phyloP scores from a whole-genome alignment of 1,140 invertebrate species.

The Zaprionus davidi region DNA sequence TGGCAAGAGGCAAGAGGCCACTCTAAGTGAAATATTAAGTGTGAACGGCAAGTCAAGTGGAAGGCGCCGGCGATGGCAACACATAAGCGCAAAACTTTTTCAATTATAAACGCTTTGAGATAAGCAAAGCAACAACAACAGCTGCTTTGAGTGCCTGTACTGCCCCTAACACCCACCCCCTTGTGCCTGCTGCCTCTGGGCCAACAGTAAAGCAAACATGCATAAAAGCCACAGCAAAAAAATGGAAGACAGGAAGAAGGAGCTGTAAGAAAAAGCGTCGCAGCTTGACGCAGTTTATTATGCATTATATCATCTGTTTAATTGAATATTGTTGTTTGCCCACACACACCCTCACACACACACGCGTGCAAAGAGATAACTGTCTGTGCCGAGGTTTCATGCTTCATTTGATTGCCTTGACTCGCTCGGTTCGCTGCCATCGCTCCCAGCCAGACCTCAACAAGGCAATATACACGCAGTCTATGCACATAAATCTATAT shows the following conservation, averaged over 20 bases:
- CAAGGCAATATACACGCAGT: background rate
- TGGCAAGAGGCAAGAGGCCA: constrained; percentile 1
- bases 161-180: background rate
- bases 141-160: constrained; percentile 13
- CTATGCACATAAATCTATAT: background rate
- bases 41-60: constrained; percentile 64
- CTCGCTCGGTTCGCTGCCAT: background rate
- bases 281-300: constrained; percentile 47
- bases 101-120: constrained; percentile 67
- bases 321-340: constrained; percentile 53
- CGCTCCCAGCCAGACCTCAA: background rate
- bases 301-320: constrained; percentile 55
- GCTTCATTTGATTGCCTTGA: constrained; percentile 20
- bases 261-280: constrained; percentile 18
- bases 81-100: constrained; percentile 68
- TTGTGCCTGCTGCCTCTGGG: too few species aligned
- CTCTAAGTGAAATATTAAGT: constrained; percentile 65
- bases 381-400: constrained; percentile 20
- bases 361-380: background rate
- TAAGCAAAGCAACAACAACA: constrained; percentile 42
- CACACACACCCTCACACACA: constrained; percentile 19
- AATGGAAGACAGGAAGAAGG: background rate
- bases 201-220: constrained; percentile 11
- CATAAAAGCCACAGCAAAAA: constrained; percentile 8
- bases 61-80: constrained; percentile 38